Conservation (phyloP, 2,888 invertebrate genomes). For the Cetonia aurata region DNA sequence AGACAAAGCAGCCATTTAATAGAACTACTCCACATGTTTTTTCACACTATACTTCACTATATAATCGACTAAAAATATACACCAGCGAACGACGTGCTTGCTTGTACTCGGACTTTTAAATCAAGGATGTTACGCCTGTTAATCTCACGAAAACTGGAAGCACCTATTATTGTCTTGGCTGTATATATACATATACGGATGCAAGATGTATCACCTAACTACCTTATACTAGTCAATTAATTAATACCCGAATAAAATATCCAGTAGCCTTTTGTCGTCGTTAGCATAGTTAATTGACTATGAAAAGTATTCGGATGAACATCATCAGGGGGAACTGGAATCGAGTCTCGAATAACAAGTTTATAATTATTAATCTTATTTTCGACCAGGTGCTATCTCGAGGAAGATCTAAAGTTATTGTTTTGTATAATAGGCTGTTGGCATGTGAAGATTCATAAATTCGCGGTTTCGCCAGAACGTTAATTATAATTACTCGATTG, state of each 20-base stretch:
- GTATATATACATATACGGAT: constrained; percentile 15
- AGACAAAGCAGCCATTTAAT: constrained; percentile 21
- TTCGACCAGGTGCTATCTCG: too few relatives aligned
- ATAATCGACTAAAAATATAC: too few relatives aligned
- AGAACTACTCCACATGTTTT: constrained; percentile 8
- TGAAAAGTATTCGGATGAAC: constrained; percentile 27
- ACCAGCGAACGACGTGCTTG: not conserved
- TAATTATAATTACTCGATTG: too few relatives aligned
- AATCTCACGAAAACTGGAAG: constrained; percentile 42
- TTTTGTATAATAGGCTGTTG: too few relatives aligned
- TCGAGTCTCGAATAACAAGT: constrained; percentile 27
- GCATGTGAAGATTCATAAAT: too few relatives aligned
- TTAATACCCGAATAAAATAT: constrained; percentile 36
- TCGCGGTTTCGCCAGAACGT: too few relatives aligned
- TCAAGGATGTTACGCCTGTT: constrained; percentile 43
- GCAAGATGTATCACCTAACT: constrained; percentile 15
- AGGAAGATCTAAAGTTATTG: too few relatives aligned
- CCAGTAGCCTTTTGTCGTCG: constrained; percentile 40
- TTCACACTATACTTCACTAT: too few relatives aligned
- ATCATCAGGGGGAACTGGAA: not conserved
- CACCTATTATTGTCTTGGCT: constrained; percentile 31
- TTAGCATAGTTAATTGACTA: constrained; percentile 50
- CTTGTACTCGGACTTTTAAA: not conserved
- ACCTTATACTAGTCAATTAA: constrained; percentile 35
- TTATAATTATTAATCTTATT: not conserved